Evolutionary conservation across 2,888 invertebrate species (phyloP), one percentile per base, ranked within the genome.

Genomic region (Diarsia brunnea): DNA sequence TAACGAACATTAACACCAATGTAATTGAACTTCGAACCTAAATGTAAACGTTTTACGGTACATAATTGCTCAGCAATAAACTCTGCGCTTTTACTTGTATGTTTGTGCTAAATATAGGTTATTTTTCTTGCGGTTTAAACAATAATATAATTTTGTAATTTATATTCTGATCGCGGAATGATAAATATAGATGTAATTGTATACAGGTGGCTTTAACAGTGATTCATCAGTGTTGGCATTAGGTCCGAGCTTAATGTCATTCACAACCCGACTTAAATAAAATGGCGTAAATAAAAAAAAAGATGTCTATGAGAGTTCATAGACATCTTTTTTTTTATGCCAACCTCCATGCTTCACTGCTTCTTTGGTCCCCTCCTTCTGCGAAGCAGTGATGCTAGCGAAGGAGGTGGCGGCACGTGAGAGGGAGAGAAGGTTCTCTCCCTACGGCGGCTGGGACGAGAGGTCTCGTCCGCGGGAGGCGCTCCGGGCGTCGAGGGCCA

Each of bases 91-190:
- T 78, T 71, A 58, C 53, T 78, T 7, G 21, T 12, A 21, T 14
- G 11, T 10, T 16, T 12, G 27, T 31, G 49, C 66, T 75, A 75
- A 53, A 78, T 58, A 67, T 72, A 78, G 19, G 3, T 1, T 77
- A 55, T 67, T 53, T 55, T 78, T 67, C 78, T 78, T 78, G 74
- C 19, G 66, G 65, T 67, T n/a, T n/a, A 21, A 65, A 66, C 43
- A 31, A 49, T 75, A 66, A 14, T 60, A 31, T 77, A 78, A 63
- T 61, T 61, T 27, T 31, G 70, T 63, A 8, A 79, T 74, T 53
- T 74, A 58, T 76, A 73, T 73, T 69, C 79, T n/a, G 69, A 60
- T 65, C 21, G 27, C 16, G 14, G 31, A 65, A 47, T 51, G 43
- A 73, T 78, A 71, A 58, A 70, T 63, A 31, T 21, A 38, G 60